A percentile compares a stretch with the other conserved stretches of the same genome.
phyloP scores from a whole-genome alignment of 2,797 vertebrate genomes.

The Momotus momota region DNA sequence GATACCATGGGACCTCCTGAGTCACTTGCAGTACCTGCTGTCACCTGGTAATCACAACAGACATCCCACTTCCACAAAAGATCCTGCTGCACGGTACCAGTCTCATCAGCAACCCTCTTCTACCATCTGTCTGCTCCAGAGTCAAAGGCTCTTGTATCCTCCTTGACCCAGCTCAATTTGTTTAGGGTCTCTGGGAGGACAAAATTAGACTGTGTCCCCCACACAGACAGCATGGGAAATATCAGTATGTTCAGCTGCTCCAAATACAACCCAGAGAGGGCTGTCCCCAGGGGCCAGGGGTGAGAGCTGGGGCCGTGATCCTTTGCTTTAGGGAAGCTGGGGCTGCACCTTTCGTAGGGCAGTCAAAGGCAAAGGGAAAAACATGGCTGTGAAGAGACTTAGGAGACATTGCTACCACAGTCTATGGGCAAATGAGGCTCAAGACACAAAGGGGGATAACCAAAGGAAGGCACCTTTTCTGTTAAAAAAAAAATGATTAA shows the following conservation, averaged over 20 bases:
- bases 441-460: background rate
- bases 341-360: background rate
- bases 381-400: background rate
- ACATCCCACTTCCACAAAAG: background rate
- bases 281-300: background rate
- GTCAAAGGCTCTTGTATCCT: background rate
- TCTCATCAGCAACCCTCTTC: background rate
- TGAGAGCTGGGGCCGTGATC: fast-evolving
- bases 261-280: background rate
- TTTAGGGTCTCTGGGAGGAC: background rate
- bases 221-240: background rate
- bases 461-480: background rate
- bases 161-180: background rate
- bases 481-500: background rate
- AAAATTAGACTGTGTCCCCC: background rate
- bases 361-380: background rate
- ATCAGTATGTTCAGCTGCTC: background rate
- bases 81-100: background rate
- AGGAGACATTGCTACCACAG: background rate
- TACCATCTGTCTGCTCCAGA: background rate
- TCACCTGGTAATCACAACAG: background rate
- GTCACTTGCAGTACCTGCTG: background rate
- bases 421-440: background rate
- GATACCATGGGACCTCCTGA: background rate
- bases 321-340: background rate